Conservation (phyloP, 1,140 invertebrate genomes). For the Aphaenogaster rudis region DNA sequence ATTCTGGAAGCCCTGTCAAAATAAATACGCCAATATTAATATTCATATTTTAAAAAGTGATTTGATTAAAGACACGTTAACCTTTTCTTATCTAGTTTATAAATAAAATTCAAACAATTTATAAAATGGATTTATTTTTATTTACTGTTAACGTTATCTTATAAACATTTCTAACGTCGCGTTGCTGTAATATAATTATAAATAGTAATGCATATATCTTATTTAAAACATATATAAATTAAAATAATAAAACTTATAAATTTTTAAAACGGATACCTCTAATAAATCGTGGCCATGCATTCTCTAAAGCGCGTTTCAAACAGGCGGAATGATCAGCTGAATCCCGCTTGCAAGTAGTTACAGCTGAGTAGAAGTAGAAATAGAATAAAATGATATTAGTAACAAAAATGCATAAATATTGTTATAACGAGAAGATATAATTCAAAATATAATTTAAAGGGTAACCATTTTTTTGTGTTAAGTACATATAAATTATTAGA, state of each 20-base stretch:
- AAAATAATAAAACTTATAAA: not conserved
- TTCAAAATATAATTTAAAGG: not conserved
- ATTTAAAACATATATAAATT: not conserved
- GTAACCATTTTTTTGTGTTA: not conserved
- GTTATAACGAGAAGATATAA: not conserved
- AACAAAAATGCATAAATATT: not conserved
- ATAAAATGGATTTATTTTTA: not conserved
- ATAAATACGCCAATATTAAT: not conserved
- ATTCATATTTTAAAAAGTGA: not conserved
- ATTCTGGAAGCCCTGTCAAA: constrained; percentile 18
- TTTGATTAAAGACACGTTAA: not conserved
- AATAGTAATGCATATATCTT: not conserved
- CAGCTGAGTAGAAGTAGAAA: not conserved
- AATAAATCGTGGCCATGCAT: not conserved
- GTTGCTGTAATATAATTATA: not conserved
- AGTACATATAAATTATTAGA: not conserved
- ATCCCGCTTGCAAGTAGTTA: not conserved
- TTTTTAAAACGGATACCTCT: not conserved
- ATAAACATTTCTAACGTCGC: not conserved
- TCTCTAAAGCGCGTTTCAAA: not conserved
- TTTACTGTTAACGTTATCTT: not conserved
- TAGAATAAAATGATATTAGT: not conserved
- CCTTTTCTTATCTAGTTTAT: not conserved
- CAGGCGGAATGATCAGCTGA: not conserved
- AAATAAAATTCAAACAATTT: not conserved